These are phyloP conservation scores for Theodoxus fluviatilis DNA, from an alignment of 2,888 invertebrate species.

Conservation along the genomic window DNA sequence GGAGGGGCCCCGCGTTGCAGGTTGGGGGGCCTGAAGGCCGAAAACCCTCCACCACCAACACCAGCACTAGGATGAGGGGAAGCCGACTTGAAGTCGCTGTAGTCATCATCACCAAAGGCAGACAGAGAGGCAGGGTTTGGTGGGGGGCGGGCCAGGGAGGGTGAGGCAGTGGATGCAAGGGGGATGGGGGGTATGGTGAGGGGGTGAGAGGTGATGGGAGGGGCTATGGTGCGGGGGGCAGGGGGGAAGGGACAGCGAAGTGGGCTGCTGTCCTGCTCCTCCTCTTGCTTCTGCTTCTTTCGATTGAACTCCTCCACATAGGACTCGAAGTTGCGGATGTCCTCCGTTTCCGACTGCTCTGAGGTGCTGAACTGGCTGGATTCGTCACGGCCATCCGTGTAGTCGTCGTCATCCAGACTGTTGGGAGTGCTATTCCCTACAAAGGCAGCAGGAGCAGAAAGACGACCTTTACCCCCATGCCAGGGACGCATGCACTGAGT, in stretches of 20 bases:
- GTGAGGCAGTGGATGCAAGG: neutral
- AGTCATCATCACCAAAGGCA: constrained; percentile 40
- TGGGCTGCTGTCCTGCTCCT: constrained; percentile 38
- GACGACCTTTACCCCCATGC: too few relatives aligned
- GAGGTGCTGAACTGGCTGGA: constrained; percentile 55
- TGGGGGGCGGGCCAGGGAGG: constrained; percentile 2
- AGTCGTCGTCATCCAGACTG: constrained; percentile 53
- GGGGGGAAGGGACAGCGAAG: constrained; percentile 39
- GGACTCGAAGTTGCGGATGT: constrained; percentile 53
- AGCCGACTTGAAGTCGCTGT: constrained; percentile 54
- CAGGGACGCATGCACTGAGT: too few relatives aligned
- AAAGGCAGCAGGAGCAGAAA: neutral
- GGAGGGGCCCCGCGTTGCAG: neutral
- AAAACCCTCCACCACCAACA: too few relatives aligned
- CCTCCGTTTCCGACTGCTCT: constrained; percentile 57
- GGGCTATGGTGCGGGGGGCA: constrained; percentile 1
- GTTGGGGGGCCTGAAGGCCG: too few relatives aligned
- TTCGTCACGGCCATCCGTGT: constrained; percentile 54
- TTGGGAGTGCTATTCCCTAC: constrained; percentile 39
- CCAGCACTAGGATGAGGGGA: too few relatives aligned
- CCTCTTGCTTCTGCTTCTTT: constrained; percentile 38
- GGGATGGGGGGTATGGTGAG: neutral
- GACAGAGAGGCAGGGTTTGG: neutral
- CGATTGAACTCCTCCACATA: constrained; percentile 54
- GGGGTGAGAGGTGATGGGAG: constrained; percentile 13